Evolutionary conservation across 92 coral and sea anemone species (phyloP), one percentile per base, ranked within the genome.

Genomic region (Paragorgia papillata): DNA sequence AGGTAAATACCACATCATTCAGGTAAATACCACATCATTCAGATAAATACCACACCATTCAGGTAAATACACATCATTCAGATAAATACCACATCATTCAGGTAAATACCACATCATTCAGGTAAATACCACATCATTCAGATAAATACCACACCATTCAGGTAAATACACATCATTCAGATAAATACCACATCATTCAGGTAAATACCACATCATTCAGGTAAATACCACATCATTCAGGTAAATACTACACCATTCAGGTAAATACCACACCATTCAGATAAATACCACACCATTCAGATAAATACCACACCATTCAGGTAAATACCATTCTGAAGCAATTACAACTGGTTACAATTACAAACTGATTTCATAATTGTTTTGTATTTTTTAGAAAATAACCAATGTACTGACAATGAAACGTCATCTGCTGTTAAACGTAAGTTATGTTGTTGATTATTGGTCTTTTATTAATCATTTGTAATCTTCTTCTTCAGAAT

Each of bases 1-100:
- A 83, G 98, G 98, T 94, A 88, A 76, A 94, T 94, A 78, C 97
- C 92, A 79, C 53, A 70, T 7, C 83, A 82, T 33, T 89, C 97
- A 83, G 98, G 98, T 94, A 55, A 66, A 26, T 32, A n/a, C n/a
- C n/a, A n/a, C n/a, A n/a, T n/a, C n/a, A n/a, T n/a, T n/a, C n/a
- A n/a, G n/a, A n/a, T n/a, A 88, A 76, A 94, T 94, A 78, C 97
- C 92, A 79, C 53, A 70, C 9, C 83, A 82, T 33, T 89, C 97
- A 83, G 98, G 98, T 94, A 55, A 66, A 26, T 32, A n/a, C n/a
- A n/a, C n/a, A n/a, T n/a, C n/a, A n/a, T n/a, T n/a, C n/a, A n/a
- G n/a, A n/a, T n/a, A 88, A 76, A 94, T 94, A 78, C 97, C 92
- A 79, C 53, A 70, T 7, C 83, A 82, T 33, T 89, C 97, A 83